Evolutionary conservation across 92 coral and sea anemone genomes (phyloP), one percentile per base, ranked within the genome.

Genomic region (Nematostella vectensis): DNA sequence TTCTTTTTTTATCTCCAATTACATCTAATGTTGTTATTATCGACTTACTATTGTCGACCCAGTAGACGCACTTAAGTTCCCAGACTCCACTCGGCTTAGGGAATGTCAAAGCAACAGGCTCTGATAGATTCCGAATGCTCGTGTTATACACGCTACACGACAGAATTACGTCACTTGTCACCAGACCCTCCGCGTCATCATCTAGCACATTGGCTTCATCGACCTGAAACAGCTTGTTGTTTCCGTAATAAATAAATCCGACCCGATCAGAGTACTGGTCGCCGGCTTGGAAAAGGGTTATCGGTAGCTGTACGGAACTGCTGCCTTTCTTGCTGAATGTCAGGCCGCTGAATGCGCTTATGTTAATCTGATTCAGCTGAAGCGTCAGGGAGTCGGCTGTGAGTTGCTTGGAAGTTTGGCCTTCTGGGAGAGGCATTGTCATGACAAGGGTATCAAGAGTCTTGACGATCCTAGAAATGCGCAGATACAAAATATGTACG

Each of bases 201-300:
- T 69, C 73, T 12, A 50, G 55, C 24, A 58, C 78, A 45, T 62
- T 59, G 33, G 33, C 33, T 3, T 53, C 52, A 4, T 29, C 17
- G 48, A 56, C 44, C 51, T 88, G 87, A 55, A 93, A 86, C 39
- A 93, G 62, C 65, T 80, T 74, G 48, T 75, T 78, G 60, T 75
- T 70, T 49, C 72, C 94, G 50, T 67, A 75, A 55, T 78, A 65
- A 33, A 75, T 80, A 59, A 93, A 86, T 24, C 69, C 79, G 21
- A 93, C 50, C 30, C 87, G 83, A 11, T 19, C 19, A 10, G 44
- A 27, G 27, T 18, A 10, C 45, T 19, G 12, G 0, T 3, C 23
- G 0, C 25, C 33, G 4, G 21, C 31, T 17, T 29, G 3, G 17
- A 66, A 59, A 4, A 66, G 9, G 15, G 48, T 20, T 15, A 15